Base-by-base conservation (phyloP, 2,888 invertebrate genomes). In the Mesochorus sp. region DNA sequence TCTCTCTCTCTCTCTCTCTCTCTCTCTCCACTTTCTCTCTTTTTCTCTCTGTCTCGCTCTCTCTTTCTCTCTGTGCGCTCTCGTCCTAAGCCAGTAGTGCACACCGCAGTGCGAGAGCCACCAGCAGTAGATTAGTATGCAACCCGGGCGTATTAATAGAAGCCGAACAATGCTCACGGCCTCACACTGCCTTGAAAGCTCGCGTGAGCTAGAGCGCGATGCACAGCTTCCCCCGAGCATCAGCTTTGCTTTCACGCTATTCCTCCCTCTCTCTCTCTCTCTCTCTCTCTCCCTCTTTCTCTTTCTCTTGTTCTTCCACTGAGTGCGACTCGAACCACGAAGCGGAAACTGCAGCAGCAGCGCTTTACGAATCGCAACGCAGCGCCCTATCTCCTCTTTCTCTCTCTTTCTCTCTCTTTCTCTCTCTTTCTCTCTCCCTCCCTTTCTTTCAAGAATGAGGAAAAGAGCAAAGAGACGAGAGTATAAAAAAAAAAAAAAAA, bases 121-220 rank as follows among this genome's bases (percentile, higher is more conserved):
- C 79, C 71, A 68, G 77, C 83, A 83, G 85, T 83, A 87, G 86
- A 88, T 88, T 88, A 88, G 88, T 88, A 87, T 88, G 88, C 88
- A 88, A 87, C 85, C 87, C 85, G 85, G 85, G 86, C 80, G 86
- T 88, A 88, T 89, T 89, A 88, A 89, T 88, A 89, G 89, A 87
- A 86, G 81, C 83, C 86, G 87, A 88, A 88, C 88, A 88, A 88
- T 88, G 88, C 88, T 89, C 87, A 87, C 85, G 87, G 86, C 84
- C 85, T 86, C 86, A 84, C 84, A 85, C 81, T 73, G 80, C 82
- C 81, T 83, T 80, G 79, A 76, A n/a, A 81, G 80, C 75, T 77
- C 64, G 70, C 76, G 62, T 61, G 77, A 79, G 76, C 49, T 76
- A 64, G 57, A 71, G 73, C 76, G 42, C 66, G 72, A 62, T 49